Base-by-base conservation (phyloP, 2,113 vertebrate species). In the Megaptera novaeangliae region DNA sequence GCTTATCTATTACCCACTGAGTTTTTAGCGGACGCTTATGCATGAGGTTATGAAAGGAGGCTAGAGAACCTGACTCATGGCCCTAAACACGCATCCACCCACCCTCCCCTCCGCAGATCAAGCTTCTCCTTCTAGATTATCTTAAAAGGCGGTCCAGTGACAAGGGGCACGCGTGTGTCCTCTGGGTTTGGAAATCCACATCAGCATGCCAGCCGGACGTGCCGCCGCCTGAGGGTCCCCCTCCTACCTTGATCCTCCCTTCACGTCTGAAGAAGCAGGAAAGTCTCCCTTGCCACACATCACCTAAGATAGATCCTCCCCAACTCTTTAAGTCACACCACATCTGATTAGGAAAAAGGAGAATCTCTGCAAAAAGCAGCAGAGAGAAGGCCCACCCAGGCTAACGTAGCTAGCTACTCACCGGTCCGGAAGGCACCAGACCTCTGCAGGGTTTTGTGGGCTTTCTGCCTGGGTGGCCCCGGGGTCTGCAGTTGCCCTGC, bases 1-100 rank as follows among this genome's bases (percentile, higher is more conserved):
- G 71, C 92, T 96, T 84, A 82, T 94, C 94, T 89, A 4, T 49
- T 41, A 71, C 68, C 75, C 75, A 68, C 84, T 39, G 85, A 91
- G 89, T 82, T 44, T 57, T 31, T n/a, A 93, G 66, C 5, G 41
- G 20, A 87, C 71, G 94, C 49, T 57, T 14, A 27, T 49, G 86
- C 14, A 2, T 29, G 11, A 3, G 6, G 61, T 72, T 41, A 31
- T 2, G 13, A 12, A 39, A n/a, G 44, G 44, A 74, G 78, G 27
- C 87, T n/a, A 14, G 18, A 14, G 49, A 78, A 25, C 10, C 21
- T 3, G 55, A 46, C 18, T 64, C 39, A 5, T 0, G 0, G 46
- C 44, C 49, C 72, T 59, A 49, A 23, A 44, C 10, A 5, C 23
- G 36, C 23, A 20, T 68, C 49, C 36, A 36, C 72, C 23, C 29